These are phyloP conservation scores for Capitella teleta DNA, from an alignment of 1,140 invertebrate genomes.

Conservation along the genomic window DNA sequence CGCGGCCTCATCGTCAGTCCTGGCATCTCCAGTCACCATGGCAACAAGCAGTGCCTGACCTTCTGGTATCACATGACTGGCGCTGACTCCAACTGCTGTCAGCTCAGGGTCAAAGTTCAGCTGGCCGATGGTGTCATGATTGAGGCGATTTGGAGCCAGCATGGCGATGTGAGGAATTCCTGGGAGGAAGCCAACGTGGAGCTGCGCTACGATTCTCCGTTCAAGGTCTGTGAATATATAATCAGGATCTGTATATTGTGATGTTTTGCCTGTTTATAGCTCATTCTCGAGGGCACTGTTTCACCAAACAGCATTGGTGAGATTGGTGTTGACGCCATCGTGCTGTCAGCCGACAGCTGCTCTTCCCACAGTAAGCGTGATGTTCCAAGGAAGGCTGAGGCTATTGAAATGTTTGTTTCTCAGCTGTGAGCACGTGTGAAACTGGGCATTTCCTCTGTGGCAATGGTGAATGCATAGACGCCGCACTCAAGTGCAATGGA, in stretches of 20 bases:
- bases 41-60: slow-evolving; percentile 3
- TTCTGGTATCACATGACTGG: slow-evolving; percentile 12
- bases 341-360: too few species aligned
- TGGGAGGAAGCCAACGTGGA: slow-evolving; percentile 4
- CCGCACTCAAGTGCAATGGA: slow-evolving; percentile 11
- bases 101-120: slow-evolving; percentile 4
- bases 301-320: too few species aligned
- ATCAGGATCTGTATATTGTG: too few species aligned
- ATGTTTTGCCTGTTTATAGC: too few species aligned
- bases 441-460: slow-evolving; percentile 3
- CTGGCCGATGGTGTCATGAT: neutral
- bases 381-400: too few species aligned
- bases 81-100: slow-evolving; percentile 4
- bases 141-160: slow-evolving; percentile 4
- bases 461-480: slow-evolving; percentile 12
- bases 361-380: too few species aligned
- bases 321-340: too few species aligned
- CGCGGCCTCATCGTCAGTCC: slow-evolving; percentile 3
- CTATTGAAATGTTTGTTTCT: neutral
- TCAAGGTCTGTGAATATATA: neutral
- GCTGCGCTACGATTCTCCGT: neutral
- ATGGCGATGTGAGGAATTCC: neutral
- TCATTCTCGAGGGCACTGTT: too few species aligned
- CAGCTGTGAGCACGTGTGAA: slow-evolving; percentile 3
- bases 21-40: slow-evolving; percentile 1